Percentiles rank a stretch among this genome's conserved stretches.
These are phyloP conservation scores for Leptura quadrifasciata DNA, from an alignment of 2,888 invertebrate species.

Conservation along the genomic window DNA sequence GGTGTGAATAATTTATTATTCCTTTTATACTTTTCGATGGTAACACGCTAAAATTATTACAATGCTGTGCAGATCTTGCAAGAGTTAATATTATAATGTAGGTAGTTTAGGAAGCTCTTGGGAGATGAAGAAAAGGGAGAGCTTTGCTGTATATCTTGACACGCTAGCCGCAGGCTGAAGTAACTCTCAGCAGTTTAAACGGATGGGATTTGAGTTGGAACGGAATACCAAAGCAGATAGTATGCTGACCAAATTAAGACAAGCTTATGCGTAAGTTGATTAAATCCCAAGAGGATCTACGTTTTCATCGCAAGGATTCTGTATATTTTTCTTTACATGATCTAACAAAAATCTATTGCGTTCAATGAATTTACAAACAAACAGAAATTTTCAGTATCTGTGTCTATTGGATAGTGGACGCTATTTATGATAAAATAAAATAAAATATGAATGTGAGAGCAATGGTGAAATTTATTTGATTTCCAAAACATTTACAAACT, in stretches of 20 bases:
- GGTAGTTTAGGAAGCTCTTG: constrained; percentile 26
- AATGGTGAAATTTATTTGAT: too few species aligned
- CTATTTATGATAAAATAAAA: too few species aligned
- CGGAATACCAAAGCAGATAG: constrained; percentile 22
- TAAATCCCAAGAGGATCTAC: background rate
- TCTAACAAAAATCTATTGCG: too few species aligned
- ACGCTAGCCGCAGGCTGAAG: constrained; percentile 21
- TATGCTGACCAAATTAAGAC: constrained; percentile 13
- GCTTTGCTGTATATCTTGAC: constrained; percentile 29
- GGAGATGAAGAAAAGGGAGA: constrained; percentile 26
- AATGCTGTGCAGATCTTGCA: constrained; percentile 22
- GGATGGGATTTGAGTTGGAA: constrained; percentile 6
- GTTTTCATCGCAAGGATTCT: background rate
- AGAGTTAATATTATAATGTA: constrained; percentile 6
- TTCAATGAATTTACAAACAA: too few species aligned
- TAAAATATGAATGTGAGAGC: too few species aligned
- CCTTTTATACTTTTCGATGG: constrained; percentile 8
- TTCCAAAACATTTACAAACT: too few species aligned
- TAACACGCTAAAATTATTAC: constrained; percentile 8
- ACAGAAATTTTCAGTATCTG: too few species aligned
- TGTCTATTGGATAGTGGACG: too few species aligned
- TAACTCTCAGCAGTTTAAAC: constrained; percentile 1
- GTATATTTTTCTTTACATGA: constrained; percentile 10
- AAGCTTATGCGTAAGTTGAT: constrained; percentile 24
- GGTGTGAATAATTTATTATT: background rate